Conservation (phyloP, 1,140 invertebrate species). For the Zaprionus camerounensis region DNA sequence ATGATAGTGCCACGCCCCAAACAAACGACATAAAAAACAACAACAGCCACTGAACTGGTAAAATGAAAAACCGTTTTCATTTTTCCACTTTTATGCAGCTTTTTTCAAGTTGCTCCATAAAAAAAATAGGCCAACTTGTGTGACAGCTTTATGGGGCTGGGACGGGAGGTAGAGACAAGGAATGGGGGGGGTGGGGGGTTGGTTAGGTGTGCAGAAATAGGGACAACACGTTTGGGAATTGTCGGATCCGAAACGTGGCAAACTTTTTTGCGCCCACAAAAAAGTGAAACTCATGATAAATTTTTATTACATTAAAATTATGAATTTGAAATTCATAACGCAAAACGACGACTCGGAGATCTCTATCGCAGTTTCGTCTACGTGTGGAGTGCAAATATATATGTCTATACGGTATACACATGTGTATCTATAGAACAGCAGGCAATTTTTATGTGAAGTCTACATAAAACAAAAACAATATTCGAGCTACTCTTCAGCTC, state of each 20-base stretch:
- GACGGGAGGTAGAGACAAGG: not conserved
- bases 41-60: not conserved
- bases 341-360: constrained; percentile 15
- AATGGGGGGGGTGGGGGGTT: not conserved
- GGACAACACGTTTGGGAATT: constrained; percentile 40
- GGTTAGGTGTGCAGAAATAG: constrained; percentile 2
- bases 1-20: constrained; percentile 6
- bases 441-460: not conserved
- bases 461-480: not conserved
- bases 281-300: constrained; percentile 39
- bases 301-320: constrained; percentile 51
- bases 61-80: constrained; percentile 21
- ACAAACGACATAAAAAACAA: not conserved
- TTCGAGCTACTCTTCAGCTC: not conserved
- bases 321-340: constrained; percentile 40
- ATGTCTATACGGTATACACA: not conserved
- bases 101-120: constrained; percentile 22
- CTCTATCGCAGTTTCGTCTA: not conserved
- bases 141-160: constrained; percentile 8
- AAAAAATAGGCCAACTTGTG: constrained; percentile 16
- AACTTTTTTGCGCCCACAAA: constrained; percentile 28
- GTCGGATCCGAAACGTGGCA: constrained; percentile 33
- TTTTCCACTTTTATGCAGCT: constrained; percentile 7
- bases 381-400: not conserved
- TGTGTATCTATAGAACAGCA: not conserved